Conservation (phyloP, 2,113 vertebrate species). For the Sterrhoptilus dennistouni region DNA sequence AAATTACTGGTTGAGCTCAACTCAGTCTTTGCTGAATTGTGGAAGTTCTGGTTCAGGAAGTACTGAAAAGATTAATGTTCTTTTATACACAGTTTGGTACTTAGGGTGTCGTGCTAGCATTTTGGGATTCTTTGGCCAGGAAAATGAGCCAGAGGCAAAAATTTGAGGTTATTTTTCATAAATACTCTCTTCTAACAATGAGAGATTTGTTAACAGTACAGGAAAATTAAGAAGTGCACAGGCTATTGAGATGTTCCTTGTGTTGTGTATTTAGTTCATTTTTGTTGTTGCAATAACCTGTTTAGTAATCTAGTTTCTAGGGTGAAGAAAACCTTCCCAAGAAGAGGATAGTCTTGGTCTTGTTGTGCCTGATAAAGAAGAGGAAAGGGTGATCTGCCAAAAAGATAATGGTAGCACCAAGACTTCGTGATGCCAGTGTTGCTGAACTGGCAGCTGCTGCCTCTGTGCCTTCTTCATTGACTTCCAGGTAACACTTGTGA, state of each 20-base stretch:
- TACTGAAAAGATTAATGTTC: not conserved
- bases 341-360: slow-evolving; percentile 79
- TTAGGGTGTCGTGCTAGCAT: not conserved
- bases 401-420: slow-evolving; percentile 64
- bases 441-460: slow-evolving; percentile 72
- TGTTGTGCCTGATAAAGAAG: slow-evolving; percentile 85
- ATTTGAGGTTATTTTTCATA: not conserved
- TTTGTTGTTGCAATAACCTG: not conserved
- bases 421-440: slow-evolving; percentile 75
- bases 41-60: not conserved
- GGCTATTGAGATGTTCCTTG: not conserved
- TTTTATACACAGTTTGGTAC: not conserved
- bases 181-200: not conserved
- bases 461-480: slow-evolving; percentile 79
- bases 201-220: not conserved
- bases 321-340: slow-evolving; percentile 82
- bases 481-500: slow-evolving; percentile 74
- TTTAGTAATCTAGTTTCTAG: not conserved
- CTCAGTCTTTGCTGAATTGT: not conserved
- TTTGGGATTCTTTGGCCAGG: not conserved
- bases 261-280: not conserved
- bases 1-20: not conserved
- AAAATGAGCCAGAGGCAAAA: not conserved
- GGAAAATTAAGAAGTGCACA: not conserved
- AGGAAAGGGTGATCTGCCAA: slow-evolving; percentile 90